These are phyloP conservation scores for Antheraea pernyi DNA, from an alignment of 1,140 invertebrate species.

Conservation along the genomic window DNA sequence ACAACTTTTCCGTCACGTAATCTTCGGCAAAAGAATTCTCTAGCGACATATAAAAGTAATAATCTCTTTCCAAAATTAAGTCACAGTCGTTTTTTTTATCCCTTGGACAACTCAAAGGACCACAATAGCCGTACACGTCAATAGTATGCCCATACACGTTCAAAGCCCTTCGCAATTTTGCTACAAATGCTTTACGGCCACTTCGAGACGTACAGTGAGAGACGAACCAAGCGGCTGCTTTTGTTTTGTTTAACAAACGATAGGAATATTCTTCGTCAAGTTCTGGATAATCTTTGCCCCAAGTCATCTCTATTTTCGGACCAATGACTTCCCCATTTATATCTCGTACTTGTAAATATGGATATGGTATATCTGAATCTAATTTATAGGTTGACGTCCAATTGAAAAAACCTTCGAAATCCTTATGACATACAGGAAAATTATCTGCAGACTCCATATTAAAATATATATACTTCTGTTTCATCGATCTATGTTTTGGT, in stretches of 20 bases:
- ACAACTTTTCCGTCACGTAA: constrained; percentile 85
- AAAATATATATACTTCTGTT: constrained; percentile 78
- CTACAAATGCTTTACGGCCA: constrained; percentile 80
- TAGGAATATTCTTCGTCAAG: constrained; percentile 34
- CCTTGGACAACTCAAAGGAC: constrained; percentile 54
- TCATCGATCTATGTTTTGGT: constrained; percentile 51
- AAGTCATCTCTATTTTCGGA: constrained; percentile 54
- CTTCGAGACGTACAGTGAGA: constrained; percentile 82
- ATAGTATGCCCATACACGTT: constrained; percentile 61
- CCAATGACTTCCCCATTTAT: constrained; percentile 50
- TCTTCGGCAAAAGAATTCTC: constrained; percentile 83
- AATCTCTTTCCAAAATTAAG: constrained; percentile 69
- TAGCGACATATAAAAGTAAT: constrained; percentile 86
- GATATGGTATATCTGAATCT: constrained; percentile 77
- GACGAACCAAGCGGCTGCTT: constrained; percentile 83
- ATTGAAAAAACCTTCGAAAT: constrained; percentile 78
- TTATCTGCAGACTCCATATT: constrained; percentile 76
- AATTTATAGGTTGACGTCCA: constrained; percentile 81
- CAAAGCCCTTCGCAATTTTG: constrained; percentile 80
- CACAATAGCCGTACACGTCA: constrained; percentile 86
- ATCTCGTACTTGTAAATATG: constrained; percentile 74
- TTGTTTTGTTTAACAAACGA: constrained; percentile 58
- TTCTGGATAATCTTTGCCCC: constrained; percentile 35
- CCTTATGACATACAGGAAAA: constrained; percentile 49
- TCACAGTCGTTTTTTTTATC: constrained; percentile 58